Evolutionary conservation across 2,888 invertebrate species (phyloP).

Genomic region (Falcaria lacertinaria): DNA sequence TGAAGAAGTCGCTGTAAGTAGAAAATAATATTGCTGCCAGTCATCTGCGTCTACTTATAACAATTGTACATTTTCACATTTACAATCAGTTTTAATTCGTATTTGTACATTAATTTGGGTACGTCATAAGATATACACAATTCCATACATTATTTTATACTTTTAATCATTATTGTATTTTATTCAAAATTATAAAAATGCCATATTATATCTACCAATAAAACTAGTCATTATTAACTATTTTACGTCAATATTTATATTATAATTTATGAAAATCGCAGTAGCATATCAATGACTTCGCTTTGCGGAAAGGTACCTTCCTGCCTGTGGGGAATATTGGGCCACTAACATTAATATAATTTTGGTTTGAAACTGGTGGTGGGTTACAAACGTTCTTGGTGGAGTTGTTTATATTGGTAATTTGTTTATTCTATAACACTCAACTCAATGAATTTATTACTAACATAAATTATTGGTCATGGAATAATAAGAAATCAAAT

Average conservation of each 20-base stretch:
- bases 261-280: conserved; percentile 33
- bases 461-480: conserved; percentile 33
- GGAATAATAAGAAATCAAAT: conserved; percentile 21
- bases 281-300: conserved; percentile 72
- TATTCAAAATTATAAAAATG: conserved; percentile 25
- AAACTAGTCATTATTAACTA: conserved; percentile 4
- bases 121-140: background rate
- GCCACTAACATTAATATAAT: conserved; percentile 64
- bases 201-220: conserved; percentile 16
- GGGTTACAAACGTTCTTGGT: conserved; percentile 48
- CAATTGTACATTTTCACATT: background rate
- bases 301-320: conserved; percentile 80
- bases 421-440: conserved; percentile 55
- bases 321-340: conserved; percentile 76
- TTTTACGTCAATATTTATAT: conserved; percentile 11
- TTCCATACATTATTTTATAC: background rate
- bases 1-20: background rate
- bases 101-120: background rate
- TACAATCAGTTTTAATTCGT: background rate
- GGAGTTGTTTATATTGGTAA: conserved; percentile 45
- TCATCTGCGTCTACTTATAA: background rate
- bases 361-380: conserved; percentile 60
- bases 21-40: background rate
- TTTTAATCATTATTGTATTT: conserved; percentile 1
- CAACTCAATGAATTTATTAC: conserved; percentile 47